Conservation (phyloP, 2,888 invertebrate genomes). For the Emmelina monodactyla region DNA sequence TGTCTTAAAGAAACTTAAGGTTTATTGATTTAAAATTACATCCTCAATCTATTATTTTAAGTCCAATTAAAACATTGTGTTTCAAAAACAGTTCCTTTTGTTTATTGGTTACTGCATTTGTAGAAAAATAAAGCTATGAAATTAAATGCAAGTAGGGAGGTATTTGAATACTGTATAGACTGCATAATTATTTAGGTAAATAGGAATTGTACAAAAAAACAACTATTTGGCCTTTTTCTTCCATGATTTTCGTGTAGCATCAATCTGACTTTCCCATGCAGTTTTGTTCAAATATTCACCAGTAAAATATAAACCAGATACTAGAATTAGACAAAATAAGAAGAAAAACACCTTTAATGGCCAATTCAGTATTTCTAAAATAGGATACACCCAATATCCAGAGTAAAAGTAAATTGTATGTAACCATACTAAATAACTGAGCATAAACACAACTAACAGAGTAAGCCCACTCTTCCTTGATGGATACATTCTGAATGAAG, state of each 20-base stretch:
- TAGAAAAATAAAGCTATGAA: no score
- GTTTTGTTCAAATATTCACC: constrained; percentile 77
- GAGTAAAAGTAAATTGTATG: constrained; percentile 77
- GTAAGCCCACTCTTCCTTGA: constrained; percentile 69
- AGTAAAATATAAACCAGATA: constrained; percentile 69
- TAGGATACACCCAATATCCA: constrained; percentile 92
- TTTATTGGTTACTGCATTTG: no score
- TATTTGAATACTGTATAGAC: no score
- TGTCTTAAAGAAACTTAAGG: no score
- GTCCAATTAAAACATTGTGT: no score
- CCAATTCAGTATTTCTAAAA: constrained; percentile 79
- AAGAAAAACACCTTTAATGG: constrained; percentile 80
- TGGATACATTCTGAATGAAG: constrained; percentile 82
- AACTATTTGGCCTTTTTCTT: constrained; percentile 59
- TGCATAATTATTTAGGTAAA: no score
- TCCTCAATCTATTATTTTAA: no score
- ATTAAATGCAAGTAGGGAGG: no score
- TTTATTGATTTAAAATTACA: no score
- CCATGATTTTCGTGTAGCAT: constrained; percentile 50
- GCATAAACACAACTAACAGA: constrained; percentile 71
- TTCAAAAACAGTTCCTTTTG: no score
- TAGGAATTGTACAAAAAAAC: no score
- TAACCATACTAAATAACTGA: constrained; percentile 80
- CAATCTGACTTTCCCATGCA: constrained; percentile 76
- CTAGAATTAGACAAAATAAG: constrained; percentile 67